Base-by-base conservation (phyloP, 2,888 invertebrate genomes). In the Phoronis australis region DNA sequence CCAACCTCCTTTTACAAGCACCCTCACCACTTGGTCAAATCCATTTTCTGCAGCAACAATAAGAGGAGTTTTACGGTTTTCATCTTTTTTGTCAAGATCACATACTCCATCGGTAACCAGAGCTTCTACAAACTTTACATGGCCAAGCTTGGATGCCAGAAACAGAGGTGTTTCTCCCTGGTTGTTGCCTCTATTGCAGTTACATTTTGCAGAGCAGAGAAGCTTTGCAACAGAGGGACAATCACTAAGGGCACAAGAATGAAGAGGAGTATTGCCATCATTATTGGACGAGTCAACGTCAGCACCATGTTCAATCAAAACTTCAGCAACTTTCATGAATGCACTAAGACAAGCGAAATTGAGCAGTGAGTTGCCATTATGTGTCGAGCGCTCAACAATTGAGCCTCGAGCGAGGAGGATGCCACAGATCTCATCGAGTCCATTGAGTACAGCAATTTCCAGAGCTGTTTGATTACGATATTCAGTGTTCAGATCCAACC, bases 401-500 rank as follows among this genome's bases (percentile, higher is more conserved):
- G 71, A 71, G 4, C 71, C 70, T 50, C 63, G 61, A 0, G 56
- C 52, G 24, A 73, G 62, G 1, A 73, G 59, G 15, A 66, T 46
- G 23, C 54, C 37, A 56, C 70, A 70, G 12, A 70, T 67, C 4
- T 71, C 69, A 31, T 49, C 47, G 25, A 55, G 53, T 6, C 68
- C 67, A 24, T 64, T 60, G 21, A 60, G 56, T 1, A 73, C 71
- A 12, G 72, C 70, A 21, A 68, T 53, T 56, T 73, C 69, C 21
- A 71, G 50, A 4, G 71, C 66, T 15, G 66, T 70, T 48, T 71
- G 66, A 35, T 69, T 61, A 15, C 66, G 55, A 51, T 71, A 72
- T 48, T 69, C 68, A 48, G 71, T 71, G 58, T 73, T 69, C 18
- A 73, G 68, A 59, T 72, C 70, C 57, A 71, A 63, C 5, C 67